phyloP scores from a whole-genome alignment of 1,140 invertebrate genomes.

The Aleiodes sp. region DNA sequence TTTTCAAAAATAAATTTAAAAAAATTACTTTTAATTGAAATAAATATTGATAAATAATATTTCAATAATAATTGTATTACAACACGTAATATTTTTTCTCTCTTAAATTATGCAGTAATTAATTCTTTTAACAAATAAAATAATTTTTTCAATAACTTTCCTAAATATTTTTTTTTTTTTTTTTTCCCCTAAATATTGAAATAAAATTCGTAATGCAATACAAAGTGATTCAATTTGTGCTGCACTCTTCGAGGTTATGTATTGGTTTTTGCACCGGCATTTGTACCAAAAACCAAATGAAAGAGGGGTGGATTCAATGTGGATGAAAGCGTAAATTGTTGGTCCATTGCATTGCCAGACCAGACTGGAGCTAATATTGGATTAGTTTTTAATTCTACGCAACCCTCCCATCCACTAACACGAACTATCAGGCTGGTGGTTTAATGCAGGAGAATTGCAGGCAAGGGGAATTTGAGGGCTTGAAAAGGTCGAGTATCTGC shows the following conservation, averaged over 20 bases:
- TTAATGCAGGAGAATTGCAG: not conserved
- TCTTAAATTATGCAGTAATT: no score
- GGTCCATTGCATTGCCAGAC: slow-evolving; percentile 33
- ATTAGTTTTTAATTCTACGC: slow-evolving; percentile 56
- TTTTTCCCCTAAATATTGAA: no score
- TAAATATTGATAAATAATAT: not conserved
- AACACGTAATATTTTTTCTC: no score
- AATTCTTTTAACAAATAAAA: no score
- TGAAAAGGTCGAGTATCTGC: slow-evolving; percentile 31
- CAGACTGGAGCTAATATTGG: slow-evolving; percentile 47
- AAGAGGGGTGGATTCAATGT: slow-evolving; percentile 11
- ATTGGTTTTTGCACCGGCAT: not conserved
- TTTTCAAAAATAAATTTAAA: not conserved
- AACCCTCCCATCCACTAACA: not conserved
- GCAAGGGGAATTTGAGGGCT: not conserved
- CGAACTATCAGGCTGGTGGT: not conserved
- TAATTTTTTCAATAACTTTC: no score
- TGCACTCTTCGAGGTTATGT: not conserved
- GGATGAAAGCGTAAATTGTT: slow-evolving; percentile 37
- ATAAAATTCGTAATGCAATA: no score
- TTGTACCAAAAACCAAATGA: not conserved
- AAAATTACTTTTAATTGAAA: no score
- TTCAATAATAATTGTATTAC: no score
- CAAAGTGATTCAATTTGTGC: no score
- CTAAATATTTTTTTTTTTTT: no score